Base-by-base conservation (phyloP, 2,797 vertebrate species). In the Xyrichtys novacula region DNA sequence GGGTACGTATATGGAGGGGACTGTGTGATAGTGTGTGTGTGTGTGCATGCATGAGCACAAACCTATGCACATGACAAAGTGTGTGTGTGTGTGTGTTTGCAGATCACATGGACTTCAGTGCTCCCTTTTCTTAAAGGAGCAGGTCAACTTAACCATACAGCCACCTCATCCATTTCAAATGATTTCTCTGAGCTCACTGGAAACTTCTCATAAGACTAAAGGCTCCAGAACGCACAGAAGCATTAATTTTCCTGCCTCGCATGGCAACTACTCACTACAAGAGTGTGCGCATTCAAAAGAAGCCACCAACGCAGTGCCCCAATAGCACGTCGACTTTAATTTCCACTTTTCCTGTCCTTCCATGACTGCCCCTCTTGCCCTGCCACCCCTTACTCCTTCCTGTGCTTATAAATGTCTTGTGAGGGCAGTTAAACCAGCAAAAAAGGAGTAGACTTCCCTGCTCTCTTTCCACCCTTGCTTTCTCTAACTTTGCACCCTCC, bases 341-440 rank as follows among this genome's bases (percentile, higher is more conserved):
- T 88, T 88, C 86, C 78, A 86, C 80, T 78, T 76, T 68, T 84
- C 69, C 61, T 60, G 74, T 81, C 80, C 77, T 75, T 84, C 70
- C 69, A 73, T 64, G 64, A 69, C 68, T 74, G 53, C 63, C 69
- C 65, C 20, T 71, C 60, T 66, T 58, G 46, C 67, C 68, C 59
- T 22, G 71, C 47, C 66, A 78, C 73, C 56, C 68, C 1, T 74
- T 66, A 58, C 80, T 79, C 77, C 74, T 78, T 76, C 81, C 53
- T 71, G 47, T 81, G 78, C 87, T 90, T 84, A 84, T 89, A 90
- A 90, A 92, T 78, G 89, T 91, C 87, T 78, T 61, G 69, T 5
- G 38, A 80, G 61, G 62, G 81, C 82, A 81, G 75, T 87, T 87
- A 87, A 88, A 88, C 78, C 63, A 80, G 79, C 81, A 83, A 78